These are phyloP conservation scores for Bufo gargarizans DNA, from an alignment of 2,113 vertebrate species.

Conservation along the genomic window DNA sequence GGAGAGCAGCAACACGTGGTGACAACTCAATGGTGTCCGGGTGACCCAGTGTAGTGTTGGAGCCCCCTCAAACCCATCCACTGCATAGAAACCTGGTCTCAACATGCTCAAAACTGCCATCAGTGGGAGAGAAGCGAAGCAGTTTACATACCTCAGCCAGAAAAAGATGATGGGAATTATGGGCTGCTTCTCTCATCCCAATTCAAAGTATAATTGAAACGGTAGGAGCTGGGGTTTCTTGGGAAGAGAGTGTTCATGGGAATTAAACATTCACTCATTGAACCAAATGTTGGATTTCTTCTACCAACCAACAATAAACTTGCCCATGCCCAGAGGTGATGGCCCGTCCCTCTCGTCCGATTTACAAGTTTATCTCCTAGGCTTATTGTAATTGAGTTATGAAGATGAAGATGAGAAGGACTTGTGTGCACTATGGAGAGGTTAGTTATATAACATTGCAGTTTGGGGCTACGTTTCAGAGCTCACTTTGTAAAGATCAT, in stretches of 20 bases:
- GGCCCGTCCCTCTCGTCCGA: not conserved
- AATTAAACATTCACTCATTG: not conserved
- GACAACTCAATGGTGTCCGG: no score
- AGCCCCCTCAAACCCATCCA: no score
- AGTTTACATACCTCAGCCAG: not conserved
- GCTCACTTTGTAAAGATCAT: constrained; percentile 27
- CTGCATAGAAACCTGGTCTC: not conserved
- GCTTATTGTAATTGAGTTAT: not conserved
- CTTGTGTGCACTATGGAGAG: not conserved
- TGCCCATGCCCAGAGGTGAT: not conserved
- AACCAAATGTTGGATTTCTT: no score
- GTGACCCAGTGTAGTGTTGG: no score
- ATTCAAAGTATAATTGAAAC: not conserved
- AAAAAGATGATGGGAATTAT: not conserved
- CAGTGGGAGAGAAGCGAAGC: not conserved
- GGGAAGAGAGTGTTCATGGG: not conserved
- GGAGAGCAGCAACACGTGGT: no score
- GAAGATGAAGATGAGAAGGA: not conserved
- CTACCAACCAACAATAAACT: not conserved
- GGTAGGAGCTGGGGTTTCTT: no score
- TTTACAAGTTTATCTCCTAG: constrained; percentile 3
- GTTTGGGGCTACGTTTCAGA: constrained; percentile 38
- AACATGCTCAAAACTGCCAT: not conserved
- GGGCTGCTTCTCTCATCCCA: not conserved
- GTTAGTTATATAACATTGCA: constrained; percentile 46